Evolutionary conservation across 2,113 vertebrate genomes (phyloP).

Genomic region (Hippocampus barbouri): DNA sequence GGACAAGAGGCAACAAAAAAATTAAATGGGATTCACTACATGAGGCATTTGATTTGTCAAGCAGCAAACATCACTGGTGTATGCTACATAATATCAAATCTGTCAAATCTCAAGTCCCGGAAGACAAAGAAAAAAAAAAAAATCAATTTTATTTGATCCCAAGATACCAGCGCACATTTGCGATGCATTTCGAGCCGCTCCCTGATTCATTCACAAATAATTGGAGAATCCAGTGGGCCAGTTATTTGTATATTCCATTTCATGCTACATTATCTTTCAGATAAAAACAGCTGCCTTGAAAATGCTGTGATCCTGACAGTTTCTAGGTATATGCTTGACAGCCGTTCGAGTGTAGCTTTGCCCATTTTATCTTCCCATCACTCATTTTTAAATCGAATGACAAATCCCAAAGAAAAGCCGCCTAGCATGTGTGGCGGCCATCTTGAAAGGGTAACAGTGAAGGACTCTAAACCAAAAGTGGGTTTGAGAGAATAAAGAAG

Average conservation of each 20-base stretch:
- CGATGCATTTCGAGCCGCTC: slow-evolving; percentile 1
- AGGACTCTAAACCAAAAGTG: background rate
- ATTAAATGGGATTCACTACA: no score
- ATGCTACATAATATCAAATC: background rate
- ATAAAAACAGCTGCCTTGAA: slow-evolving; percentile 15
- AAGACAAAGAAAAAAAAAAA: background rate
- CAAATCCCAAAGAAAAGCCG: background rate
- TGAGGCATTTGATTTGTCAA: no score
- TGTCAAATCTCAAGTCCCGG: background rate
- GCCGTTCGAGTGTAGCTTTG: background rate
- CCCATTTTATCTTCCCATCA: slow-evolving; percentile 5
- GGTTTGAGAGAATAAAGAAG: background rate
- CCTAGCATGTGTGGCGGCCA: background rate
- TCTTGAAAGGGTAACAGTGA: slow-evolving; percentile 10
- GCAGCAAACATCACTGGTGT: background rate
- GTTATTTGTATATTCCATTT: slow-evolving; percentile 37
- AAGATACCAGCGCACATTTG: background rate
- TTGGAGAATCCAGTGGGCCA: slow-evolving; percentile 23
- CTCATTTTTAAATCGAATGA: background rate
- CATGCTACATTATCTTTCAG: slow-evolving; percentile 31
- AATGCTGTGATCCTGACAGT: slow-evolving; percentile 24
- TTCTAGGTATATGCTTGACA: background rate
- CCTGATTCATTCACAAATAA: background rate
- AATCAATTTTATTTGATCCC: background rate
- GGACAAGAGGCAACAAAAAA: no score